Base-by-base conservation (phyloP, 2,888 invertebrate genomes). In the Pollenia amentaria region DNA sequence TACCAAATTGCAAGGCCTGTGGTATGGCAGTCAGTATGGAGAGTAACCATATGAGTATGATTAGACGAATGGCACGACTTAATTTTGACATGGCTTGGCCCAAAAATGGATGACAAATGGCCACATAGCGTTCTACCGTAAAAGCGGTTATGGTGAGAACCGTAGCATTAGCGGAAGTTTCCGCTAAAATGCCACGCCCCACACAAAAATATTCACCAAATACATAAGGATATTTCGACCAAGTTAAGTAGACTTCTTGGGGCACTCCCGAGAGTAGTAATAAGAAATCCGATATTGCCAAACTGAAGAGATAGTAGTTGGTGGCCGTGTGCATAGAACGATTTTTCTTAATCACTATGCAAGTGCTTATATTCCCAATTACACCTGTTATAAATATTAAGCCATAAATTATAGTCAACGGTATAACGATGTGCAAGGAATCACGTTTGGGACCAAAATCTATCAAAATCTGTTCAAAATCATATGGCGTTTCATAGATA, bases 281-380 rank as follows among this genome's bases (percentile, higher is more conserved):
- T 38, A 97, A 93, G 51, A 98, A 94, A 92, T 98, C 98, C 2
- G 97, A 97, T 86, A 97, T 95, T 8, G 98, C 97, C 91, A 97
- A 93, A 92, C 97, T 97, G 93, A 98, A 97, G 80, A 98, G 94
- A 91, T 98, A 98, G 91, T 96, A 96, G 90, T 96, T 96, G 10
- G 96, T 96, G 3, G 96, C 96, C 18, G 96, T 96, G 90, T 97
- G 97, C 97, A 98, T 97, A 88, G 96, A 96, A 89, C 96, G 96
- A 93, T 97, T 97, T 87, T 95, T 94, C 21, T 96, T 95, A 88
- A 98, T 97, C 21, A 98, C 97, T 82, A 97, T 94, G 91, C 98
- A 98, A 1, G 97, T 98, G 90, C 96, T 96, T 57, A 97, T 94
- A 92, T 98, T 98, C 2, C 98, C 98, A 38, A 97, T 93, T 3